phyloP scores from a whole-genome alignment of 2,113 vertebrate species.

The Ochotona curzoniae region DNA sequence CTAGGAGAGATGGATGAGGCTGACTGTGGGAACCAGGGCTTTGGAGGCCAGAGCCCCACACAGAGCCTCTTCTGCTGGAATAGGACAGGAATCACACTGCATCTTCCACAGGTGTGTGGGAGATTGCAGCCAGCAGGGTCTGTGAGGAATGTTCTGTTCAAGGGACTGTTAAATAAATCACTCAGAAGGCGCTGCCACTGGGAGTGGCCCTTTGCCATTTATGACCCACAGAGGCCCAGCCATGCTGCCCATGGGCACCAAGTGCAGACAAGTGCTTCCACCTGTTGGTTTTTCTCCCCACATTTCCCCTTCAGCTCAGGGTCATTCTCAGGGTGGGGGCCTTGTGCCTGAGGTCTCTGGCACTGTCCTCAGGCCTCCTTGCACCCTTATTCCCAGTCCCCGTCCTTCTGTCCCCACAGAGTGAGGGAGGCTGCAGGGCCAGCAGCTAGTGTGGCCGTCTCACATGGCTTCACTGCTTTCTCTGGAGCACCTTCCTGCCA shows the following conservation, averaged over 20 bases:
- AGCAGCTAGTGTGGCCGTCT: background rate
- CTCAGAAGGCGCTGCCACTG: background rate
- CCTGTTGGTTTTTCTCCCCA: background rate
- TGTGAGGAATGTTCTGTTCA: background rate
- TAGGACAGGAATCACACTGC: background rate
- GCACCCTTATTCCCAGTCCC: slow-evolving; percentile 45
- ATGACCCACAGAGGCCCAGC: background rate
- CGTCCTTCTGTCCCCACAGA: slow-evolving; percentile 72
- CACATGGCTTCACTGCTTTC: slow-evolving; percentile 63
- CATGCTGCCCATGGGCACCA: fast-evolving
- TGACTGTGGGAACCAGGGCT: background rate
- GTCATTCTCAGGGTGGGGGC: background rate
- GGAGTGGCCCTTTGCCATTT: background rate
- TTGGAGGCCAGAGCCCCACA: background rate
- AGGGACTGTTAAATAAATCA: background rate
- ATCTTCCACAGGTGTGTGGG: background rate
- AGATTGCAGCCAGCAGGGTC: background rate
- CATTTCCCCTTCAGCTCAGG: background rate
- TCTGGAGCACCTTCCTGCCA: slow-evolving; percentile 61
- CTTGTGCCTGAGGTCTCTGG: background rate
- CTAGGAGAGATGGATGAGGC: background rate
- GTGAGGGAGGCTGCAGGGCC: slow-evolving; percentile 69
- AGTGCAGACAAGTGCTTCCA: background rate
- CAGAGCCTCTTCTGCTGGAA: background rate
- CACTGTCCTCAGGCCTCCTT: background rate